Conservation (phyloP, 2,797 vertebrate genomes). For the Lindbergichthys nudifrons region DNA sequence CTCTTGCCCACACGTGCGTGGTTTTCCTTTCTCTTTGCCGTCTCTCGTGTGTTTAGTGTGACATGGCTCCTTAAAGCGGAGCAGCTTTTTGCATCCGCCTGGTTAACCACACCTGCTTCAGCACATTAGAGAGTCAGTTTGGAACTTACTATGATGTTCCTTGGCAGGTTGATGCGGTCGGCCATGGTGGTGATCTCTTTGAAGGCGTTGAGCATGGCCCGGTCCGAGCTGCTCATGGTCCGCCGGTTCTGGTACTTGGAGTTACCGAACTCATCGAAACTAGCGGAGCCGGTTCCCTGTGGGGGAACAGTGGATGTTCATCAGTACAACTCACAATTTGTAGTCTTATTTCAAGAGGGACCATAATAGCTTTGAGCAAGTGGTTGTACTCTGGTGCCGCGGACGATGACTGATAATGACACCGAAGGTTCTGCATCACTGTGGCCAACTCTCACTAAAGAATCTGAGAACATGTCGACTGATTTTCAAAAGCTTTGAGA, state of each 20-base stretch:
- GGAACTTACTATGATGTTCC: constrained; percentile 94
- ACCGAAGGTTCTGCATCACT: background rate
- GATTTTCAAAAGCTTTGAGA: no score
- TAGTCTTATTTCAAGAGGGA: background rate
- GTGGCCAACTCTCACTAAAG: no score
- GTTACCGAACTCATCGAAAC: constrained; percentile 99
- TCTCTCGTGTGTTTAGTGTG: background rate
- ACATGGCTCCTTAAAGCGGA: background rate
- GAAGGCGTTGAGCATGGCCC: constrained; percentile 98
- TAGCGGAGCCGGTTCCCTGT: constrained; percentile 96
- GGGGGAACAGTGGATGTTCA: background rate
- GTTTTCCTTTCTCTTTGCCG: background rate
- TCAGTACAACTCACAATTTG: background rate
- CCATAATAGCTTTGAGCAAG: background rate
- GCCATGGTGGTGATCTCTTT: constrained; percentile 99
- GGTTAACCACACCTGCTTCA: background rate
- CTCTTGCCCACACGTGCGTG: background rate
- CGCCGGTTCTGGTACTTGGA: constrained; percentile 98
- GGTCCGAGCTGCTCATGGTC: constrained; percentile 98
- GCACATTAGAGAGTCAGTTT: background rate
- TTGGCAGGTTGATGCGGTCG: constrained; percentile 98
- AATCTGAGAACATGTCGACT: no score
- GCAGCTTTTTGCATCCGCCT: background rate
- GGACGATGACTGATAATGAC: no score
- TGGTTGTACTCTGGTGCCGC: no score